Evolutionary conservation across 2,113 vertebrate species (phyloP), one percentile per base, ranked within the genome.

Genomic region (Ascaphus truei): DNA sequence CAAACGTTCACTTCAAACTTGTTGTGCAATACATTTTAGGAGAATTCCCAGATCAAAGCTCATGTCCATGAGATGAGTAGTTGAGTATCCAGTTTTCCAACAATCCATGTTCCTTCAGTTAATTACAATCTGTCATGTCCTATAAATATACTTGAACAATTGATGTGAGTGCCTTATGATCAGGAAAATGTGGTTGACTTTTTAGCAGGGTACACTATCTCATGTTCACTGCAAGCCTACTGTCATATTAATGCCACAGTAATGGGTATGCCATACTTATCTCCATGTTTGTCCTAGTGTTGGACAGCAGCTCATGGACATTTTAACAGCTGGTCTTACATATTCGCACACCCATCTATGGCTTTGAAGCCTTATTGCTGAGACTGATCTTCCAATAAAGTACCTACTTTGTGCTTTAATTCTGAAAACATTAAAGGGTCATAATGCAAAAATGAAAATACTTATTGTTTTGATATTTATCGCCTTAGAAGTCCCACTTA

Each of bases 101-200:
- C 22, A n/a, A 3, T 7, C 8, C 13, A 18, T 34, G 18, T 33
- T 31, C 22, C 45, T 23, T 50, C 45, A 16, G 9, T 52, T 52
- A 52, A 64, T 57, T 57, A 57, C 64, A 16, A 13, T 47, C 34
- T 47, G 27, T 47, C 65, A 58, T 34, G 33, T 18, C 11, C 53
- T 47, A 52, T 26, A 58, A 58, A 68, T 56, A 68, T 22, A 3
- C 9, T 10, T 1, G n/a, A 68, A 58, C 25, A 43, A 45, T 64
- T 52, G 31, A 59, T 7, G 26, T n/a, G 26, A 12, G 36, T 6
- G 52, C 43, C 36, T 9, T 56, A 10, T 43, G 61, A 63, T 50
- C 15, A 11, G 5, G 25, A 23, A 20, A 9, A 20, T 33, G 37
- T 3, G 8, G 15, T 43, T 8, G 11, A 59, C 43, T 22, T 51